Evolutionary conservation across 2,888 invertebrate species (phyloP).

Genomic region (Spicauda simplicius): DNA sequence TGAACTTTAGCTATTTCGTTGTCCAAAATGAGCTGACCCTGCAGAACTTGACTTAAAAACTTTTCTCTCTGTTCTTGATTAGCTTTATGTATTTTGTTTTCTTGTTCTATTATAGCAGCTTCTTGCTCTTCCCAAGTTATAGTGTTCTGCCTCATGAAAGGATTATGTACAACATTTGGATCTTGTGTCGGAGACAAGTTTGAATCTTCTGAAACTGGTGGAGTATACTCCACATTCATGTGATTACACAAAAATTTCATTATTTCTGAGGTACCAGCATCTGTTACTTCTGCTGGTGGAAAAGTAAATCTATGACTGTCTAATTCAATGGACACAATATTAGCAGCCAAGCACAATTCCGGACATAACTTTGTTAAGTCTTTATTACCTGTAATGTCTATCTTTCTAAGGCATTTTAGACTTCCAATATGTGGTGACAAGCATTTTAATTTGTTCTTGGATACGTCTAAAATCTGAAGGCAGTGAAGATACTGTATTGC

Average conservation of each 20-base stretch:
- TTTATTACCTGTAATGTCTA: conserved; percentile 86
- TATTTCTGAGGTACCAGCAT: conserved; percentile 86
- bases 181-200: conserved; percentile 59
- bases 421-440: conserved; percentile 87
- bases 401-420: conserved; percentile 84
- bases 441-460: conserved; percentile 87
- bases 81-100: conserved; percentile 86
- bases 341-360: conserved; percentile 87
- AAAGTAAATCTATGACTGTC: conserved; percentile 86
- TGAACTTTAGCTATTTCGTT: conserved; percentile 88
- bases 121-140: conserved; percentile 86
- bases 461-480: conserved; percentile 88
- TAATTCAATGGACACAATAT: conserved; percentile 85
- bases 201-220: conserved; percentile 63
- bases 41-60: conserved; percentile 78
- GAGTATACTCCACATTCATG: conserved; percentile 79
- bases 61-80: conserved; percentile 87
- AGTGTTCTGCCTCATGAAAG: conserved; percentile 61
- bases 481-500: conserved; percentile 86
- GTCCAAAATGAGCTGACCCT: conserved; percentile 88
- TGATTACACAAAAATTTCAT: conserved; percentile 85
- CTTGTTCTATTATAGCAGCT: conserved; percentile 86
- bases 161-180: conserved; percentile 62
- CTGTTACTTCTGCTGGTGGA: conserved; percentile 86
- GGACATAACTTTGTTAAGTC: conserved; percentile 86